Conservation (phyloP, 1,140 invertebrate species). For the Galleria mellonella region DNA sequence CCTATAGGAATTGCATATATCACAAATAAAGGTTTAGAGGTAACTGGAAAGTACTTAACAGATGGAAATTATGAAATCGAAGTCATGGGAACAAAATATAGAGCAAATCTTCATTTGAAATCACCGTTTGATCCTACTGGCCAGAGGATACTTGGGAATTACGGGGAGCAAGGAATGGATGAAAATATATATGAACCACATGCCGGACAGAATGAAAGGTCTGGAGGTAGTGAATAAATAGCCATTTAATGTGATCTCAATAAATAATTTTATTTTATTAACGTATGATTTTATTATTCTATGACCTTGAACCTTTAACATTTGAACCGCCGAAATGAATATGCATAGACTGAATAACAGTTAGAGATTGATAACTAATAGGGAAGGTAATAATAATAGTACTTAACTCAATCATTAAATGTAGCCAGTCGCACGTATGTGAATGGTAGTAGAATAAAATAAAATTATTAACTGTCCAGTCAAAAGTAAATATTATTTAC, state of each 20-base stretch:
- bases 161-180: conserved; percentile 52
- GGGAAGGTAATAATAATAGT: no score
- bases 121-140: conserved; percentile 87
- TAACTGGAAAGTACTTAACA: conserved; percentile 81
- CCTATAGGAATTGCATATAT: conserved; percentile 78
- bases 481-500: no score
- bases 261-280: conserved; percentile 9
- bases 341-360: no score
- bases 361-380: no score
- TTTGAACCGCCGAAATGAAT: no score
- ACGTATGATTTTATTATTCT: not conserved
- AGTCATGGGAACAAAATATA: conserved; percentile 82
- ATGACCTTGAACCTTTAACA: no score
- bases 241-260: conserved; percentile 20
- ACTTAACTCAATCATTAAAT: no score
- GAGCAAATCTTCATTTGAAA: conserved; percentile 80
- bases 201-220: conserved; percentile 67
- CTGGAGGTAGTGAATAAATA: conserved; percentile 59
- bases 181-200: conserved; percentile 62
- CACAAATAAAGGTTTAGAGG: conserved; percentile 52
- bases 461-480: no score
- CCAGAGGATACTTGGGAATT: conserved; percentile 62
- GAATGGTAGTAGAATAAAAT: no score
- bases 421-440: no score
- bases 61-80: conserved; percentile 87